phyloP scores from a whole-genome alignment of 1,140 invertebrate genomes.

The Gryllus bimaculatus region DNA sequence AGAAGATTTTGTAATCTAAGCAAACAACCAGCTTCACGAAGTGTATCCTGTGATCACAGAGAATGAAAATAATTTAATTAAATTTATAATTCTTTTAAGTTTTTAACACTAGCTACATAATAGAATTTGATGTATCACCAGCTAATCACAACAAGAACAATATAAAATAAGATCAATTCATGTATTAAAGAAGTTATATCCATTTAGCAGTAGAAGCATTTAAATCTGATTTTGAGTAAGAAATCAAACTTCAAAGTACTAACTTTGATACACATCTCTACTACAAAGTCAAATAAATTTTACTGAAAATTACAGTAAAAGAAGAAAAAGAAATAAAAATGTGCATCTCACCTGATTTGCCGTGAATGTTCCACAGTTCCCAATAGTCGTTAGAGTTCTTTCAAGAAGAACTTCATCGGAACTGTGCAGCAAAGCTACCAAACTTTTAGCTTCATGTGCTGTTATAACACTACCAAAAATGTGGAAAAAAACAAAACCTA shows the following conservation, averaged over 20 bases:
- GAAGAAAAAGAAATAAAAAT: no score
- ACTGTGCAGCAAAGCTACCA: constrained; percentile 41
- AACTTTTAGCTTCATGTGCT: constrained; percentile 41
- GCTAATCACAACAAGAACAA: no score
- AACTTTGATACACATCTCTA: no score
- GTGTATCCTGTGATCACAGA: constrained; percentile 35
- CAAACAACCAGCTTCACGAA: constrained; percentile 45
- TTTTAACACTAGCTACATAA: no score
- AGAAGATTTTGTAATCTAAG: constrained; percentile 38
- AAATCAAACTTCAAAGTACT: no score
- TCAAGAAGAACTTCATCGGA: constrained; percentile 40
- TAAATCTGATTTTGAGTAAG: no score
- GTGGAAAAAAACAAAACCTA: constrained; percentile 1
- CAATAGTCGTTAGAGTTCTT: constrained; percentile 41
- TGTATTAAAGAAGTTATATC: background rate
- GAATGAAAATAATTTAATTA: no score
- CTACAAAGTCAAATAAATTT: no score
- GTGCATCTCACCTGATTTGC: constrained; percentile 38
- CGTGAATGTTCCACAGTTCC: constrained; percentile 46
- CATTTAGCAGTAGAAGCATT: no score
- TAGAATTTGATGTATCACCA: no score
- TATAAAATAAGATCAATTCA: background rate
- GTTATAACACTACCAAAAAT: constrained; percentile 34
- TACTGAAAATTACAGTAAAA: no score
- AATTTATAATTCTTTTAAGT: no score